Base-by-base conservation (phyloP, 2,888 invertebrate genomes). In the Erebia palarica region DNA sequence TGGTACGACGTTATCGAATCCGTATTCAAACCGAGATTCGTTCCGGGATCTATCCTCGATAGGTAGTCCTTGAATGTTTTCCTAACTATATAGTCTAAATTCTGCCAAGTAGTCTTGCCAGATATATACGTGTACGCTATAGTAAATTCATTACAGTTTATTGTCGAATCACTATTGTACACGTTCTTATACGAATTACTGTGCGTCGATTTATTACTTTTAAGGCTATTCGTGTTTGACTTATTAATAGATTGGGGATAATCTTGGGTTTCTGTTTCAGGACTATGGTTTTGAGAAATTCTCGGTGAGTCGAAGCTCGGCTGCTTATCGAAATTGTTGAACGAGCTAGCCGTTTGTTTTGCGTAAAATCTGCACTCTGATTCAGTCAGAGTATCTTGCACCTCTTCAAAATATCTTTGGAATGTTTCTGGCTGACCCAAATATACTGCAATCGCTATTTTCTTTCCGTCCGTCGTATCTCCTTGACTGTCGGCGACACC, bases 1-100 rank as follows among this genome's bases (percentile, higher is more conserved):
- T 98, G 98, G 88, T 99, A 99, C 78, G 97, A 97, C 73, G 97
- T 96, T 73, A 99, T 97, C 42, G 98, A 98, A 83, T 99, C 99
- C 13, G 96, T 96, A 78, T 95, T 95, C 72, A 96, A 85, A 2
- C 98, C 98, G 71, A 99, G 93, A 86, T 97, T 97, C 61, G 97
- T 97, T 16, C 97, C 97, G 0, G 98, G 98, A 92, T 99, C 99
- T 79, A 99, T 96, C 81, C 98, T 95, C 60, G 97, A 96, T 69
- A 98, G 95, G 89, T 99, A 99, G 82, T 99, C 99, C 88, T 98
- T 98, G 87, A 99, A 98, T 68, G 98, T 96, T 87, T 98, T 96
- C 80, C 97, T 95, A 75, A 99, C 97, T 79, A 97, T 96, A 80
- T 97, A 97, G 90, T 99, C 99, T 81, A 99, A 93, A 84, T 97